phyloP scores from a whole-genome alignment of 2,113 vertebrate species.

The Noturus placidus region DNA sequence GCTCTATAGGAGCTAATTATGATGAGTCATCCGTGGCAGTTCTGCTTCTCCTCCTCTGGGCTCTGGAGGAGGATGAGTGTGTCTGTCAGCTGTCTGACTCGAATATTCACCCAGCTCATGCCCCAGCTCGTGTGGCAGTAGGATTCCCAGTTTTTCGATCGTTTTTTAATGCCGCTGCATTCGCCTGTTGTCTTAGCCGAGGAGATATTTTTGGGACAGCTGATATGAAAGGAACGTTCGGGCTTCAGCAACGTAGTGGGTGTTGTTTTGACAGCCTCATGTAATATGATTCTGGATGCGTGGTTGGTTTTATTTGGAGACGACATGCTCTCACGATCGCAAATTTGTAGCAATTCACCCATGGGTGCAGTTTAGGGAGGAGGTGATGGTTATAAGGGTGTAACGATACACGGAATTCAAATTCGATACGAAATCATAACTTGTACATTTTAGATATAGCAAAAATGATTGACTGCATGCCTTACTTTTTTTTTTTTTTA shows the following conservation, averaged over 20 bases:
- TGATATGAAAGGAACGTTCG: slow-evolving; percentile 31
- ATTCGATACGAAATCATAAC: background rate
- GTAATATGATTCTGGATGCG: slow-evolving; percentile 41
- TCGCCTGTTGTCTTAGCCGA: slow-evolving; percentile 19
- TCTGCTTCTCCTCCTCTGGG: slow-evolving; percentile 43
- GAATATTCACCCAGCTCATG: slow-evolving; percentile 35
- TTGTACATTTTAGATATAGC: background rate
- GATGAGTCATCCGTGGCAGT: slow-evolving; percentile 46
- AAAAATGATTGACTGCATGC: background rate
- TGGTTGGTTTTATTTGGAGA: slow-evolving; percentile 37
- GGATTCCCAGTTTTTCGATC: slow-evolving; percentile 13
- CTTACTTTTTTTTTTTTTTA: too few relatives aligned
- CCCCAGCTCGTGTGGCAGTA: slow-evolving; percentile 12
- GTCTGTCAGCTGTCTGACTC: slow-evolving; percentile 44
- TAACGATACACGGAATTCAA: background rate
- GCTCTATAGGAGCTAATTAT: slow-evolving; percentile 34
- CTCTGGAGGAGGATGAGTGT: slow-evolving; percentile 28
- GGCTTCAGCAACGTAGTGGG: slow-evolving; percentile 31
- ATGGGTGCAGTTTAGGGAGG: background rate
- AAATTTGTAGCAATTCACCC: slow-evolving; percentile 5
- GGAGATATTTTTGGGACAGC: slow-evolving; percentile 29
- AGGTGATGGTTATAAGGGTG: background rate
- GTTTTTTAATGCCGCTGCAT: background rate
- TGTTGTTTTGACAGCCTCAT: slow-evolving; percentile 35
- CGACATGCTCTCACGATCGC: slow-evolving; percentile 6